Evolutionary conservation across 2,888 invertebrate species (phyloP), one percentile per base, ranked within the genome.

Genomic region (Lottia gigantea): DNA sequence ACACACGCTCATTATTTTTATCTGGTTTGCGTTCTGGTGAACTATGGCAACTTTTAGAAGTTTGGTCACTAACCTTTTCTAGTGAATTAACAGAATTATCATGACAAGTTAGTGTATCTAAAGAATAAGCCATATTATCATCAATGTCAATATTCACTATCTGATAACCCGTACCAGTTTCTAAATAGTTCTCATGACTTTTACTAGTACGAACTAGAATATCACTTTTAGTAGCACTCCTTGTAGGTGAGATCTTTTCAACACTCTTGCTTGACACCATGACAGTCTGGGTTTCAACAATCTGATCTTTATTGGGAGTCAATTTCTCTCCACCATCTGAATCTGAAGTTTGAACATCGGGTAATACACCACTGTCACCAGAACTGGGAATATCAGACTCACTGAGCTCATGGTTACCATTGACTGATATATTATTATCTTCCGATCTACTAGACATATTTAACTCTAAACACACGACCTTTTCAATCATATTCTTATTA

Each of bases 121-220:
- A 91, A 76, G 96, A 96, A 88, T 96, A 95, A 85, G 96, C 95
- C 85, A 95, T 93, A 88, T 95, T 95, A 88, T 96, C 96, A 89
- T 96, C 96, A 87, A 96, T 94, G 83, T 96, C 96, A 83, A 95
- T 95, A 79, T 94, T 94, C 78, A 95, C 95, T 75, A 95, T 93
- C 85, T 94, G 94, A 89, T 95, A 92, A 62, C 92, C 92, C 26
- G 74, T 79, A 87, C 93, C 93, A 89, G 93, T 93, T 91, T 94
- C 93, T 77, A 97, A 90, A 87, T 96, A 96, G 90, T 96, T 96
- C 90, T 97, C 97, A 64, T 88, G 88, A 15, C 95, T 95, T 84
- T 95, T 92, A 82, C 95, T 96, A 46, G 95, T 95, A 73, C 96
- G 92, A 64, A 96, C 95, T 78, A 93, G 93, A 71, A 91, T 91